Conservation (phyloP, 2,113 vertebrate species). For the Coryphaenoides rupestris region DNA sequence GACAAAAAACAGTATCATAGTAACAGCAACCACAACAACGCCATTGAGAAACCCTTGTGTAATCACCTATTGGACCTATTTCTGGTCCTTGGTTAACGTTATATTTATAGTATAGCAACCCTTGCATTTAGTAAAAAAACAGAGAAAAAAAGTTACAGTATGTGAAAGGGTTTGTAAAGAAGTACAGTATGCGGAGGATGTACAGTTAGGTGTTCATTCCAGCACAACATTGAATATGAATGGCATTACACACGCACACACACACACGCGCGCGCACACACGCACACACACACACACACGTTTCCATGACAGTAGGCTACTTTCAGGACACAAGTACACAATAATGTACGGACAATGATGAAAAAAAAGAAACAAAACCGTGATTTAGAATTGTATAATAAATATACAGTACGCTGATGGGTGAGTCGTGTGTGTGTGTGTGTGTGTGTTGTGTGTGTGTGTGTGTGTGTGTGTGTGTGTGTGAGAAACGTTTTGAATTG, state of each 20-base stretch:
- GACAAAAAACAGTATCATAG: neutral
- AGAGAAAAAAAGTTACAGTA: slow-evolving; percentile 20
- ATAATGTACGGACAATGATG: too few species aligned
- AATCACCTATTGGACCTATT: slow-evolving; percentile 10
- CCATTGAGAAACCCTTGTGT: neutral
- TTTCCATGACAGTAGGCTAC: slow-evolving; percentile 52
- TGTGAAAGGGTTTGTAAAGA: slow-evolving; percentile 1
- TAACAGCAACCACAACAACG: neutral
- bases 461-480: slow-evolving; percentile 19
- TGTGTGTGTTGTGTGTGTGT: neutral
- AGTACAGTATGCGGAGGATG: slow-evolving; percentile 45
- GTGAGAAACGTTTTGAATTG: slow-evolving; percentile 27
- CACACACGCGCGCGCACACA: too few species aligned
- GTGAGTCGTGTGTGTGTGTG: neutral
- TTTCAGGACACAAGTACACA: slow-evolving; percentile 28
- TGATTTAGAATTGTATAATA: slow-evolving; percentile 61
- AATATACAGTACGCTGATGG: slow-evolving; percentile 68
- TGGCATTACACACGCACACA: slow-evolving; percentile 32
- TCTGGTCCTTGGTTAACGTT: slow-evolving; percentile 44
- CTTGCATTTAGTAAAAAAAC: slow-evolving; percentile 24
- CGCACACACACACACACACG: slow-evolving; percentile 5
- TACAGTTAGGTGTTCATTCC: slow-evolving; percentile 36
- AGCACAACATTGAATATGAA: slow-evolving; percentile 43
- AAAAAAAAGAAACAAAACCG: slow-evolving; percentile 26
- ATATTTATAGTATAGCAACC: slow-evolving; percentile 44